These are phyloP conservation scores for Platalea minor DNA, from an alignment of 2,797 vertebrate species.

Conservation along the genomic window DNA sequence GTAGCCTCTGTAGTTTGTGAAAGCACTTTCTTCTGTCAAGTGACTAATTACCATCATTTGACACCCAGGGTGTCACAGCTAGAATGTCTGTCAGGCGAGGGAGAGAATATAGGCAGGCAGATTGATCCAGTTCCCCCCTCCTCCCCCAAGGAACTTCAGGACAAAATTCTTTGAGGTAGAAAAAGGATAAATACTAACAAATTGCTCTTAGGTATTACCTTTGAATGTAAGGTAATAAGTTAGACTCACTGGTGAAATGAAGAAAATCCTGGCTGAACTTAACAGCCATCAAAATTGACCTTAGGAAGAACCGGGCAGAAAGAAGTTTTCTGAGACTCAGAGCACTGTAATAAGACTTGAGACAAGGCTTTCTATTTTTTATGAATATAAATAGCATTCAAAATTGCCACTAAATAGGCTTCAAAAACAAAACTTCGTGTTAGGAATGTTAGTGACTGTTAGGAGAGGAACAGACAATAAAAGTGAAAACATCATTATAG, in stretches of 20 bases:
- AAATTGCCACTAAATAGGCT: conserved; percentile 14
- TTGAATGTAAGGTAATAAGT: not conserved
- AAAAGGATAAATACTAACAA: not conserved
- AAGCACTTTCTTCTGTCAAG: not conserved
- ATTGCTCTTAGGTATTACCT: not conserved
- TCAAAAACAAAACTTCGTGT: not conserved
- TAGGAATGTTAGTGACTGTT: conserved; percentile 3
- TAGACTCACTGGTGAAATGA: not conserved
- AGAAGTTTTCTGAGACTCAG: not conserved
- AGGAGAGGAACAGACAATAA: not conserved
- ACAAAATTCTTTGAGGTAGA: not conserved
- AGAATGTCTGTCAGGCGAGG: not conserved
- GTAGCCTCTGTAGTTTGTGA: not conserved
- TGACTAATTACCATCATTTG: not conserved
- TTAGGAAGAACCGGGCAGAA: not conserved
- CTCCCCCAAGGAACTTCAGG: not conserved
- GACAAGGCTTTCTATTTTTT: not conserved
- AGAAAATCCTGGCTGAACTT: not conserved
- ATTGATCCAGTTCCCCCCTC: not conserved
- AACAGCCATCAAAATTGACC: not conserved
- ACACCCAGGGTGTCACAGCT: not conserved
- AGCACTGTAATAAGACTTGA: not conserved
- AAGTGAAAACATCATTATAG: not conserved
- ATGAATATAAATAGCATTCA: not conserved
- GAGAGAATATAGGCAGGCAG: not conserved